Conservation (phyloP, 1,140 invertebrate species). For the Bombus picipes region DNA sequence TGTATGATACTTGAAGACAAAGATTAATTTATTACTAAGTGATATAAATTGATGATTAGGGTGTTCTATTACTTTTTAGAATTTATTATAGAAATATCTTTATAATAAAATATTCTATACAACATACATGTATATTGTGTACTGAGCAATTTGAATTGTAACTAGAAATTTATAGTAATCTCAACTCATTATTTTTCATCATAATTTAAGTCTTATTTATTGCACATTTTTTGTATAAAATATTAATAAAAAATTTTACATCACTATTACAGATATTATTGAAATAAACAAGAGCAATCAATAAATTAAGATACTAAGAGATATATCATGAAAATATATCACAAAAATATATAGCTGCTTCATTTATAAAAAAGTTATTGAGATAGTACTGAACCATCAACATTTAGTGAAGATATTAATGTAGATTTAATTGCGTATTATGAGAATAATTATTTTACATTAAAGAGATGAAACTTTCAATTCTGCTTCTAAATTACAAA, state of each 20-base stretch:
- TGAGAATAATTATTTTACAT: neutral
- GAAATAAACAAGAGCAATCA: constrained; percentile 11
- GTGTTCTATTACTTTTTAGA: neutral
- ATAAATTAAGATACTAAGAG: constrained; percentile 24
- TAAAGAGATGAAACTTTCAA: neutral
- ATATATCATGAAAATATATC: constrained; percentile 17
- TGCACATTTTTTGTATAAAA: constrained; percentile 44
- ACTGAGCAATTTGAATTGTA: neutral
- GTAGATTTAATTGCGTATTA: neutral
- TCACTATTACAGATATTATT: neutral
- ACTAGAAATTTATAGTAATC: neutral
- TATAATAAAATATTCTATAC: neutral
- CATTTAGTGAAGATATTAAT: neutral
- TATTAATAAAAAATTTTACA: constrained; percentile 19
- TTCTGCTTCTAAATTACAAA: neutral
- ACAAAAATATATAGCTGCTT: constrained; percentile 12
- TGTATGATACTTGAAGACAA: neutral
- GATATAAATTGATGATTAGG: neutral
- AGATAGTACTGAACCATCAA: neutral
- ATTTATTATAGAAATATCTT: constrained; percentile 1
- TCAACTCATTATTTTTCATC: neutral
- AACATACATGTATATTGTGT: neutral
- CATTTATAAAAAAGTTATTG: constrained; percentile 6
- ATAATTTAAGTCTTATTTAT: constrained; percentile 31
- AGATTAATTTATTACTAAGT: neutral